Evolutionary conservation across 2,888 invertebrate species (phyloP).

Genomic region (Lycophotia porphyrea): DNA sequence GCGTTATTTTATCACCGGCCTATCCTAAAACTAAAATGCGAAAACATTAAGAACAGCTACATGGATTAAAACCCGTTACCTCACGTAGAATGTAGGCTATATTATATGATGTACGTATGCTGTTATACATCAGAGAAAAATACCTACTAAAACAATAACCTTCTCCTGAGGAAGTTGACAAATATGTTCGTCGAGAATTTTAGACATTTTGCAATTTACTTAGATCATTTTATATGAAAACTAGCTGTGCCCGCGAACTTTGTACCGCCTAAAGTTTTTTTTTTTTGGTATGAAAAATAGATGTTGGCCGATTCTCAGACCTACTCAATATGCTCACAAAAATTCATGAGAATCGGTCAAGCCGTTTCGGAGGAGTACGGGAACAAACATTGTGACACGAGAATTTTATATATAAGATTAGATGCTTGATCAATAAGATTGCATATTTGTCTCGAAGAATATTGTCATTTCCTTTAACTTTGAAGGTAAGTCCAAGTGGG

Average conservation of each 20-base stretch:
- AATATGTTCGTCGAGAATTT: not conserved
- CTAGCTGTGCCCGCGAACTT: too few relatives aligned
- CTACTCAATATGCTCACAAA: too few relatives aligned
- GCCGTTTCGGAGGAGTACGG: too few relatives aligned
- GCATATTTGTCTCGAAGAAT: conserved; percentile 3
- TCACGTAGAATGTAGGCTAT: not conserved
- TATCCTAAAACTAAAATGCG: not conserved
- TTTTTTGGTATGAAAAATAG: too few relatives aligned
- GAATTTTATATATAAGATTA: too few relatives aligned
- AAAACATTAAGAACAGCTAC: not conserved
- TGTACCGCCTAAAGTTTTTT: too few relatives aligned
- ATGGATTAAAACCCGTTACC: not conserved
- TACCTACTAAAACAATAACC: not conserved
- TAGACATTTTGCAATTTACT: not conserved
- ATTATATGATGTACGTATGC: not conserved
- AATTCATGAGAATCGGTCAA: too few relatives aligned
- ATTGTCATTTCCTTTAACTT: not conserved
- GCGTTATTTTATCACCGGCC: not conserved
- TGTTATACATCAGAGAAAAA: not conserved
- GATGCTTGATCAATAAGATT: conserved; percentile 5
- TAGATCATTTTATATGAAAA: conserved; percentile 3
- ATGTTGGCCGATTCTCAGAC: too few relatives aligned
- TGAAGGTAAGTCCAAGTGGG: conserved; percentile 9
- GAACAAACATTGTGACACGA: too few relatives aligned
- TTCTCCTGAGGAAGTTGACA: not conserved